Evolutionary conservation across 2,888 invertebrate species (phyloP).

Genomic region (Drosophila dives): DNA sequence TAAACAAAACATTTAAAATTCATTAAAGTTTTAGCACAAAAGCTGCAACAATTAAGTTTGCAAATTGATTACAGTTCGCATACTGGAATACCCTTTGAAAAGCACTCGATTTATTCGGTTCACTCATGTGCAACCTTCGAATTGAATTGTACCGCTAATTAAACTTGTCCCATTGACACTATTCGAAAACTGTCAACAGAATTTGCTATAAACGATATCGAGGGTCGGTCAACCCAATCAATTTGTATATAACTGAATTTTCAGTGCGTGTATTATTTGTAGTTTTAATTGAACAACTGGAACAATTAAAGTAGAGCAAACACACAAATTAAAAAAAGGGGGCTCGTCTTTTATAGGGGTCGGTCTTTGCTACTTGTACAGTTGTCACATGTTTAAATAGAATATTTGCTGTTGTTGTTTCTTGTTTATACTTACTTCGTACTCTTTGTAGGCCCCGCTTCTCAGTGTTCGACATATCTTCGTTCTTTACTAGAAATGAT

Average conservation of each 20-base stretch:
- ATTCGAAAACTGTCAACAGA: slow-evolving; percentile 51
- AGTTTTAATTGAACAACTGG: slow-evolving; percentile 21
- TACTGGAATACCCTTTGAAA: not conserved
- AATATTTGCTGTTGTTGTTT: not conserved
- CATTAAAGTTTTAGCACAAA: slow-evolving; percentile 2
- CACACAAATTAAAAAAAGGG: slow-evolving; percentile 25
- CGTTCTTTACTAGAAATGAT: slow-evolving; percentile 51
- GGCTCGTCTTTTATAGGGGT: slow-evolving; percentile 36
- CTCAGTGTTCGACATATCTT: slow-evolving; percentile 83
- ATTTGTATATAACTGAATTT: slow-evolving; percentile 63
- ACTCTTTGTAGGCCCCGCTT: slow-evolving; percentile 78
- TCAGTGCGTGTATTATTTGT: slow-evolving; percentile 36
- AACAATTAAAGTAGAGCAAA: slow-evolving; percentile 1
- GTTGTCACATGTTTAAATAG: slow-evolving; percentile 5
- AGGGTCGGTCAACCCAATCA: slow-evolving; percentile 40
- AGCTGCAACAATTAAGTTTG: not conserved
- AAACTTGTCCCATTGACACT: slow-evolving; percentile 59
- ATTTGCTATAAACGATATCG: slow-evolving; percentile 18
- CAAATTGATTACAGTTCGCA: slow-evolving; percentile 4
- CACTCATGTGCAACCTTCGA: slow-evolving; percentile 42
- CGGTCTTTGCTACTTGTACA: slow-evolving; percentile 13
- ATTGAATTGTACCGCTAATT: slow-evolving; percentile 74
- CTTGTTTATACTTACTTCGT: slow-evolving; percentile 75
- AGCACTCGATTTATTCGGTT: slow-evolving; percentile 3
- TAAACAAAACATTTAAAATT: not conserved